Base-by-base conservation (phyloP, 2,113 vertebrate genomes). In the Indicator indicator region DNA sequence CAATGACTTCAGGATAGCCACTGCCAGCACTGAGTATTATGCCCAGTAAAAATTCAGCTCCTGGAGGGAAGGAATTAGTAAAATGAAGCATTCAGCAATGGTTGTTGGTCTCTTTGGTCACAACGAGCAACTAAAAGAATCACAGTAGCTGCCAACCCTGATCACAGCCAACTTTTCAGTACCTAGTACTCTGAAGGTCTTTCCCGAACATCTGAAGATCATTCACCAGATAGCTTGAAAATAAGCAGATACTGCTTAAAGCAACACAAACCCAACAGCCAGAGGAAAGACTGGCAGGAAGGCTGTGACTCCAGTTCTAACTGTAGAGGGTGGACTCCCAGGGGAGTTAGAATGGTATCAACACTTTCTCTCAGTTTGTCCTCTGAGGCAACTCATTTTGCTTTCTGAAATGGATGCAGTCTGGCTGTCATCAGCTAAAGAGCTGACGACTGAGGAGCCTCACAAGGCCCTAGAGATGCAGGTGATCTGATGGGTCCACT, bases 21-120 rank as follows among this genome's bases (percentile, higher is more conserved):
- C 73, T 96, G 90, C 92, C 97, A 97, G 90, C 72, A 92, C 48
- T 91, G 78, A 83, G 86, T 81, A 90, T 87, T 91, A 96, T 86
- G 82, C 82, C 94, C 86, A 96, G 93, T 83, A 94, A 89, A 97
- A 97, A 59, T 60, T 36, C 92, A 97, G 67, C 54, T 97, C 95
- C 95, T 73, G 76, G 86, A 94, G 95, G 96, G 68, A 97, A 95
- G 96, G 94, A 78, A 97, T 93, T 93, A 95, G 97, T 95, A 95
- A 96, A 92, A 96, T 67, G 71, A 89, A 88, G 79, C 86, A 84
- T 91, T 96, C 67, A 4, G 86, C 80, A 88, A 93, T 73, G 60
- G 50, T 67, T 87, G 59, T 69, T 85, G 84, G 94, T 93, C 94
- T 96, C 91, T 94, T 70, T 8, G 95, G 88, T 77, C 76, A 16